phyloP scores from a whole-genome alignment of 1,140 invertebrate genomes.

The Ctenoplectra terminalis region DNA sequence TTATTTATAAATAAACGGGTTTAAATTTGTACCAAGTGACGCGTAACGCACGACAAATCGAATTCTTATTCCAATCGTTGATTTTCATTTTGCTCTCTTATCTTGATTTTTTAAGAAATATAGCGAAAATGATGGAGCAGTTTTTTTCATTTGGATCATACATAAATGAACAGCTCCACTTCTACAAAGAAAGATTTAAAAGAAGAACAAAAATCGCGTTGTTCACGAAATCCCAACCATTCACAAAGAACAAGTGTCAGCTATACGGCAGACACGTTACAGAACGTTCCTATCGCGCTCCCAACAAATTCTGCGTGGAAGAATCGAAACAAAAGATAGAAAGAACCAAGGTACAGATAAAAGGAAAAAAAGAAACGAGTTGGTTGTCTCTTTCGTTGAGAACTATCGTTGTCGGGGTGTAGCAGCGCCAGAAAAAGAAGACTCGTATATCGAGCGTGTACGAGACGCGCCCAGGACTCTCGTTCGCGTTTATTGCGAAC shows the following conservation, averaged over 20 bases:
- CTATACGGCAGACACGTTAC: conserved; percentile 5
- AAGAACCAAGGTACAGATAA: not conserved
- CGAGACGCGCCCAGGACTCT: not conserved
- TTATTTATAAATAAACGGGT: too few species aligned
- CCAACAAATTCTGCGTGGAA: conserved; percentile 15
- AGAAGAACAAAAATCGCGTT: not conserved
- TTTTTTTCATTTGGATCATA: too few species aligned
- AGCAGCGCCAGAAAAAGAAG: not conserved
- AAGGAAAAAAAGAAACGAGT: not conserved
- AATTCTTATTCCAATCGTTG: too few species aligned
- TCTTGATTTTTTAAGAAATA: too few species aligned
- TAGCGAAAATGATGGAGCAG: too few species aligned
- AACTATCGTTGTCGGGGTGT: not conserved
- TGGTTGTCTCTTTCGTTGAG: conserved; percentile 6
- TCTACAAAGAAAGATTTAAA: too few species aligned
- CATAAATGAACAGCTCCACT: not conserved
- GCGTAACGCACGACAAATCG: too few species aligned
- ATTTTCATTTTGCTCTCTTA: too few species aligned
- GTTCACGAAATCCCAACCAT: not conserved
- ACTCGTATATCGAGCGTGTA: not conserved
- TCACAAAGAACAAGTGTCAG: not conserved
- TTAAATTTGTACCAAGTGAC: too few species aligned
- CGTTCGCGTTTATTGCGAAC: conserved; percentile 14
- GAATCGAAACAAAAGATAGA: not conserved
- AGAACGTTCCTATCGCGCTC: conserved; percentile 3